Percentiles rank a stretch among this genome's conserved stretches.
Evolutionary conservation across 2,797 vertebrate species (phyloP).

Genomic region (Carduelis carduelis): DNA sequence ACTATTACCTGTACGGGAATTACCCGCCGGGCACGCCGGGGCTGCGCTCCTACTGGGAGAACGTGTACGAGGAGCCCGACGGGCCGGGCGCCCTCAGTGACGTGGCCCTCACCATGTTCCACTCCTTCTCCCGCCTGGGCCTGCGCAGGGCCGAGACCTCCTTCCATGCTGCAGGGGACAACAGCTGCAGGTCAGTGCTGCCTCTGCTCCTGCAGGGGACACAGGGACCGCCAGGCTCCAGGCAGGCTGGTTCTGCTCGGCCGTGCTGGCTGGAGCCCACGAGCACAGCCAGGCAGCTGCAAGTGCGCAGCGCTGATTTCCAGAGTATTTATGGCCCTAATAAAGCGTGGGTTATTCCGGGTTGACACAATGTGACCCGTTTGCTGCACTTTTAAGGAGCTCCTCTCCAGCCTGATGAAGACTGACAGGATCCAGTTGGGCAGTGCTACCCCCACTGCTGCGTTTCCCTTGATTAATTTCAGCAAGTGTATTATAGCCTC

Average conservation of each 20-base stretch:
- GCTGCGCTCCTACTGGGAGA: constrained; percentile 95
- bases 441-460: neutral
- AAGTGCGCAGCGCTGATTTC: neutral
- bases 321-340: neutral
- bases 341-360: neutral
- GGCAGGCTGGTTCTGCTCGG: rapidly evolving
- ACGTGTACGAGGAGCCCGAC: constrained; percentile 88
- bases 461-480: constrained; percentile 27
- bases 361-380: neutral
- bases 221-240: rapidly evolving
- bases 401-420: constrained; percentile 4
- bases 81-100: constrained; percentile 86
- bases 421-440: constrained; percentile 24
- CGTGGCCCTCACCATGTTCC: constrained; percentile 87
- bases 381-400: constrained; percentile 16
- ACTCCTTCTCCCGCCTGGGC: constrained; percentile 88
- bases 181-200: constrained; percentile 87
- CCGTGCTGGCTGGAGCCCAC: neutral
- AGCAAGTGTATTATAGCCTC: neutral
- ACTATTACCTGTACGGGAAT: constrained; percentile 89
- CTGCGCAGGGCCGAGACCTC: constrained; percentile 82
- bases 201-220: neutral
- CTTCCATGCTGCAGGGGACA: constrained; percentile 80
- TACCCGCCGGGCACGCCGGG: constrained; percentile 83
- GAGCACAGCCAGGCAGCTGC: neutral